Base-by-base conservation (phyloP, 2,888 invertebrate species). In the Syrista parreyssii region DNA sequence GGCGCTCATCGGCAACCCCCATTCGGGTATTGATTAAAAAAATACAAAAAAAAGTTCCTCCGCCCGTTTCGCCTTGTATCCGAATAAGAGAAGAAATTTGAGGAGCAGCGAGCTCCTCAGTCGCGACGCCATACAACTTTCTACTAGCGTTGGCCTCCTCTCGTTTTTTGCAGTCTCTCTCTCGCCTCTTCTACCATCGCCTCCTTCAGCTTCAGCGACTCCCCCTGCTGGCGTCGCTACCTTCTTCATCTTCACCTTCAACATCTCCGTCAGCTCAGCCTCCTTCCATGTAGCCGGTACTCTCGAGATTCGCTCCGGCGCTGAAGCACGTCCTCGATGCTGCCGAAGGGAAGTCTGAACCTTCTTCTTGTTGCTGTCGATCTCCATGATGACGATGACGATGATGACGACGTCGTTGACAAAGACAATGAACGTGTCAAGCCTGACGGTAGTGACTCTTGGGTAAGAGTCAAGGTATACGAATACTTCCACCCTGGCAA, bases 1-100 rank as follows among this genome's bases (percentile, higher is more conserved):
- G 9, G 23, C 55, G 23, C 23, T 55, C 2, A 9, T 9, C 23
- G 23, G 9, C 9, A 23, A 34, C 23, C 23, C 55, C 23, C 23
- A 2, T 23, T 55, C 23, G 71, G 31, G 33, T 32, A 32, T 31
- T 23, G 12, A 31, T 1, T 31, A 71, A 71, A 71, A 71, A 71
- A 71, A 31, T 71, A 71, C 31, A 71, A 71, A 71, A 69, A 71
- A 71, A 30, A 32, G 71, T 71, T 33, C 31, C 71, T 71, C 71
- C 71, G 31, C 23, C 31, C 55, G 55, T 55, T 55, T 23, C 55
- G 55, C 55, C 55, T 55, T 23, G 55, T 23, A 23, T 9, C 2
- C 55, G 23, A 23, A 23, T 23, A 55, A 9, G 23, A 55, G 23
- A 55, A 55, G 55, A 55, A 23, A 55, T 23, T 55, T 9, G 55